phyloP scores from a whole-genome alignment of 1,140 invertebrate species.

The Berghia stephanieae region DNA sequence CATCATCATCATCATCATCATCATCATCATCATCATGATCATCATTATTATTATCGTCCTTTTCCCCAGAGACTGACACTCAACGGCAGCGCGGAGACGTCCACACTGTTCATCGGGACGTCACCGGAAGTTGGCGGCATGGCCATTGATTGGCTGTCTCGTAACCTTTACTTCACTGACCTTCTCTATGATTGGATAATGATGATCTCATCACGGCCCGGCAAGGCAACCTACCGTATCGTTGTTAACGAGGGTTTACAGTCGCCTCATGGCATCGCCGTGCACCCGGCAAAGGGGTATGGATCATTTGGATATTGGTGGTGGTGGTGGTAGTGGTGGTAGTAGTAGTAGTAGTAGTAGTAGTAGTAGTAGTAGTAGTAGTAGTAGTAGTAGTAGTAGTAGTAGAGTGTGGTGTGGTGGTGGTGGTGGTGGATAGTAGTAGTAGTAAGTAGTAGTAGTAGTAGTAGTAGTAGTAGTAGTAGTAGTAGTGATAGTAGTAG shows the following conservation, averaged over 20 bases:
- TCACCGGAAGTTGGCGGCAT: constrained; percentile 80
- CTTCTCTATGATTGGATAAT: constrained; percentile 70
- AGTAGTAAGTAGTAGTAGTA: no score
- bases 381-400: no score
- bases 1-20: not conserved
- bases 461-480: no score
- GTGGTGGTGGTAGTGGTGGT: no score
- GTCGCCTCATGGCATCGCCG: constrained; percentile 52
- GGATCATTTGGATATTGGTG: constrained; percentile 8
- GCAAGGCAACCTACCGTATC: constrained; percentile 41
- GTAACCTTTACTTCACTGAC: constrained; percentile 97
- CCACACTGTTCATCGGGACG: constrained; percentile 49
- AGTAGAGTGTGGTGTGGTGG: no score
- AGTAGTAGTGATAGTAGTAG: no score
- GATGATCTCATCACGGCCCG: constrained; percentile 39
- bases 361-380: no score
- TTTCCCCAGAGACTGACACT: constrained; percentile 32
- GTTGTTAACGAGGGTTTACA: constrained; percentile 46
- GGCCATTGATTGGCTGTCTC: constrained; percentile 90
- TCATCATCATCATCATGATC: constrained; percentile 2
- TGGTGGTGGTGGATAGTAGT: no score
- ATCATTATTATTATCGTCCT: not conserved
- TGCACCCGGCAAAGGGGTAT: constrained; percentile 57
- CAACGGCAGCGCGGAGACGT: constrained; percentile 45
- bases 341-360: no score